Conservation (phyloP, 2,113 vertebrate species). For the Barbus barbus region DNA sequence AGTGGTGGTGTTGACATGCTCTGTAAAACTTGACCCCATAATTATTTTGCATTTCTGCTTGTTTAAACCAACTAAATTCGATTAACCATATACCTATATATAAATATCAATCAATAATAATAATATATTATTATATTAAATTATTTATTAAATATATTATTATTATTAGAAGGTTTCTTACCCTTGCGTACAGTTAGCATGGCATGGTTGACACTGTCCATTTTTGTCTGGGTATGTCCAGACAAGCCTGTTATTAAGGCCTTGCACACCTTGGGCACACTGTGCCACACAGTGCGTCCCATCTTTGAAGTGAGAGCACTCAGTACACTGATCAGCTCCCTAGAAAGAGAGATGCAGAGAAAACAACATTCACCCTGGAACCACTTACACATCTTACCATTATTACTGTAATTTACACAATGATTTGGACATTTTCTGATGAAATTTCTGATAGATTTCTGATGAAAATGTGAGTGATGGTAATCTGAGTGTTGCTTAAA, state of each 20-base stretch:
- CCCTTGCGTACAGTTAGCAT: conserved; percentile 87
- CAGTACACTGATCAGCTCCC: conserved; percentile 82
- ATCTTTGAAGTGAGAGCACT: conserved; percentile 83
- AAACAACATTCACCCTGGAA: not conserved
- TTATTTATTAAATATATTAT: not conserved
- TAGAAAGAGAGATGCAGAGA: conserved; percentile 55
- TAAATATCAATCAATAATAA: not conserved
- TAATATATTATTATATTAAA: not conserved
- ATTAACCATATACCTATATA: not conserved
- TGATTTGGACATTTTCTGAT: not conserved
- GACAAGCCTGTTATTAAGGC: conserved; percentile 77
- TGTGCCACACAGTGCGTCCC: conserved; percentile 83
- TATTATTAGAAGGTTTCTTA: conserved; percentile 65
- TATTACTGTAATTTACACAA: not conserved
- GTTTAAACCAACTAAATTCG: not conserved
- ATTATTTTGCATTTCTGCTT: not conserved
- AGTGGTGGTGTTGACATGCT: not conserved
- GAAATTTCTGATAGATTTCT: too few relatives aligned
- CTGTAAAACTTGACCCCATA: not conserved
- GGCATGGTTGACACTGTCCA: conserved; percentile 81
- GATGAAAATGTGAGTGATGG: too few relatives aligned
- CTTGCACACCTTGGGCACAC: conserved; percentile 81
- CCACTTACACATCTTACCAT: not conserved
- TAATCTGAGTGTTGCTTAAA: not conserved
- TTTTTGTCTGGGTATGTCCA: conserved; percentile 83